A percentile compares a stretch with the other conserved stretches of the same genome.
Conservation (phyloP, 2,797 vertebrate genomes). For the Centropyge bicolor region DNA sequence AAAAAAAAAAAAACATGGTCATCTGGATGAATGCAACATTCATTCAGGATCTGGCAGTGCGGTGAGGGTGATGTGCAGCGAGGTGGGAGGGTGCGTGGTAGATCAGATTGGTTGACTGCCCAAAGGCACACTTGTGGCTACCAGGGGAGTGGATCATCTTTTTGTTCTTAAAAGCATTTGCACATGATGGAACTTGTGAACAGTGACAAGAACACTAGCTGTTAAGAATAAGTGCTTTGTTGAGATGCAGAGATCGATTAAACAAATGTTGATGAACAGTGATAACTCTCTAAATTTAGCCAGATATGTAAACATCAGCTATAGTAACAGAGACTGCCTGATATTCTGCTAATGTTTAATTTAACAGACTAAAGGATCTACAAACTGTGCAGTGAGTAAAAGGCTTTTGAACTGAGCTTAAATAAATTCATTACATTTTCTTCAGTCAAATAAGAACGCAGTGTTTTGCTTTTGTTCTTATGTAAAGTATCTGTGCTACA, state of each 20-base stretch:
- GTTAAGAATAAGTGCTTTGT: background rate
- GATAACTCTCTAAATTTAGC: background rate
- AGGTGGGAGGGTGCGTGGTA: constrained; percentile 10
- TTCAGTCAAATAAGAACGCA: constrained; percentile 19
- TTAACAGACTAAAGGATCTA: constrained; percentile 12
- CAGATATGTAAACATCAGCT: constrained; percentile 10
- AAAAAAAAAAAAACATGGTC: constrained; percentile 46
- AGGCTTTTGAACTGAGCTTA: constrained; percentile 21
- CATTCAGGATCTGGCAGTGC: constrained; percentile 54
- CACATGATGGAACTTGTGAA: background rate
- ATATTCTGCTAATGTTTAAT: constrained; percentile 25
- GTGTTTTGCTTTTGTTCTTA: background rate
- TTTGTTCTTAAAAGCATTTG: constrained; percentile 23
- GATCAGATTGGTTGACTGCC: constrained; percentile 52
- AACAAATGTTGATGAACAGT: constrained; percentile 4
- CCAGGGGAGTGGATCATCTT: constrained; percentile 12
- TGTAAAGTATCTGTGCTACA: constrained; percentile 10
- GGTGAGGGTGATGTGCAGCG: constrained; percentile 10
- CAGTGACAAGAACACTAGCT: background rate
- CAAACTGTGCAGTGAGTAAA: constrained; percentile 1
- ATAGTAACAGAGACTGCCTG: background rate
- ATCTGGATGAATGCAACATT: constrained; percentile 67
- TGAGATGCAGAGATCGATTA: background rate
- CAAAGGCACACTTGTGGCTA: constrained; percentile 37
- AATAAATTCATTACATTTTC: constrained; percentile 48